phyloP scores from a whole-genome alignment of 64 coral and sea anemone species.

The Catalaphyllia jardinei region DNA sequence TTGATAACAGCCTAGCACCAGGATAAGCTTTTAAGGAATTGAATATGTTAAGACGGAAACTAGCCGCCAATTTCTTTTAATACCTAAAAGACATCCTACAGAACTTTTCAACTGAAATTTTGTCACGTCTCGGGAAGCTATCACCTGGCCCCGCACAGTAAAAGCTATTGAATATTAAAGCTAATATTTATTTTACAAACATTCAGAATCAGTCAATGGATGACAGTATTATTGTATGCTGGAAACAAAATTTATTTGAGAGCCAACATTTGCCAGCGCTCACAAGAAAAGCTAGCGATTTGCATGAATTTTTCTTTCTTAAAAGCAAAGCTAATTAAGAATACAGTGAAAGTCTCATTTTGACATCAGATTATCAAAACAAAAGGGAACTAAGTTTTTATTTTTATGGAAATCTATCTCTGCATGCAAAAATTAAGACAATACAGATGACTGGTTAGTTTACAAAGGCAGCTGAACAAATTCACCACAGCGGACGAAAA shows the following conservation, averaged over 20 bases:
- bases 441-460: neutral
- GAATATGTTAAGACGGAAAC: neutral
- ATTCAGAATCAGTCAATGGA: neutral
- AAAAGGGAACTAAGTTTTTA: neutral
- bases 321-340: neutral
- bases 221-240: neutral
- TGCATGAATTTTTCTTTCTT: neutral
- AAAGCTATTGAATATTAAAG: neutral
- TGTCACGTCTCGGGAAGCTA: too few relatives aligned
- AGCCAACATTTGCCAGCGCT: neutral
- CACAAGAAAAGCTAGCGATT: neutral
- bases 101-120: too few relatives aligned
- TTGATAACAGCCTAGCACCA: neutral
- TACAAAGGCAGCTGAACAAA: neutral
- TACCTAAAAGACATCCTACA: too few relatives aligned
- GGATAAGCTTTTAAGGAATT: neutral
- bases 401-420: neutral
- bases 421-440: neutral
- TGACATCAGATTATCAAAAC: slow-evolving; percentile 5
- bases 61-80: too few relatives aligned
- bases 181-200: neutral
- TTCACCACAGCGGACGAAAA: neutral
- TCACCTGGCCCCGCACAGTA: too few relatives aligned
- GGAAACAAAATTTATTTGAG: neutral
- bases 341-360: neutral